Conservation (phyloP, 2,113 vertebrate genomes). For the Tupaia tana region DNA sequence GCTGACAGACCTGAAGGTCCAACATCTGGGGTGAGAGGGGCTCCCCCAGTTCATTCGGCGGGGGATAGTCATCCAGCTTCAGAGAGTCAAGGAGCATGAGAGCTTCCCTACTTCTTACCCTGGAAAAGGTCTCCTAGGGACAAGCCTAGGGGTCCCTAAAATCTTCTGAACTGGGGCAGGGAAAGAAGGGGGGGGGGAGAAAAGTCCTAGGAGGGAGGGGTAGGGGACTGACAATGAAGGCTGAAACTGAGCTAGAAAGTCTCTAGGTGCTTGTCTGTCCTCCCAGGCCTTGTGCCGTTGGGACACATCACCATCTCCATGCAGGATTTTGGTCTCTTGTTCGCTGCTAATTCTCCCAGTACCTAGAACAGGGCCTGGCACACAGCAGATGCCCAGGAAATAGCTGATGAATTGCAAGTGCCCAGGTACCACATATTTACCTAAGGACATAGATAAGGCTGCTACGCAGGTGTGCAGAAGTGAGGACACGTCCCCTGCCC, state of each 20-base stretch:
- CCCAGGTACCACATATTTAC: neutral
- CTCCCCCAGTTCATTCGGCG: neutral
- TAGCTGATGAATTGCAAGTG: too few relatives aligned
- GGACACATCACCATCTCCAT: neutral
- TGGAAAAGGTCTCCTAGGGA: neutral
- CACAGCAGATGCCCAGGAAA: neutral
- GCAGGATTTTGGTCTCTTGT: neutral
- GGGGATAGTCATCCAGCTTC: neutral
- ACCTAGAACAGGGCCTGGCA: neutral
- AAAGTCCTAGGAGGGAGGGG: conserved; percentile 63
- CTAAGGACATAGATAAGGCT: neutral
- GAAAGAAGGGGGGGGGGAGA: neutral
- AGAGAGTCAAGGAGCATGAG: neutral
- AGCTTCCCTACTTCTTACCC: neutral
- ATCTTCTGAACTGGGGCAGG: neutral
- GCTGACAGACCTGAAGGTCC: neutral
- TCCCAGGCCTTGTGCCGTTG: neutral
- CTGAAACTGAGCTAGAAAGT: neutral
- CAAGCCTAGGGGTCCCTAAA: neutral
- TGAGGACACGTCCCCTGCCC: too few relatives aligned
- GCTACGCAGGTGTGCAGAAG: neutral
- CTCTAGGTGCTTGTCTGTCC: neutral
- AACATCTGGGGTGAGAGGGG: neutral
- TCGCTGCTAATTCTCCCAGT: neutral
- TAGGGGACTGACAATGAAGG: conserved; percentile 18